phyloP scores from a whole-genome alignment of 1,140 invertebrate species.

The Galendromus occidentalis region DNA sequence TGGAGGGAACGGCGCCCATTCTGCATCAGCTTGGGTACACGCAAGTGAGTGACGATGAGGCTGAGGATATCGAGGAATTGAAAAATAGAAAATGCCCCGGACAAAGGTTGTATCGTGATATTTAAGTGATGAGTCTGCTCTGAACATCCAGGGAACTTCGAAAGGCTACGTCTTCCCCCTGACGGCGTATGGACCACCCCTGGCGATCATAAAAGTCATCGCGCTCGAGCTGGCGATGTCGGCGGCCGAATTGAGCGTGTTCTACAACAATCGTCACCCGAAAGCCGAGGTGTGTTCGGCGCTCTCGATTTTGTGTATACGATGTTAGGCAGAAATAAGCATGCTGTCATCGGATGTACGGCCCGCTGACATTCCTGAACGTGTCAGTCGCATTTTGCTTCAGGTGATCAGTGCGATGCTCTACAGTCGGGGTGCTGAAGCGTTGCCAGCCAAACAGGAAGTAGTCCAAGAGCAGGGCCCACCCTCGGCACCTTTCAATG shows the following conservation, averaged over 20 bases:
- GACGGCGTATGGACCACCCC: conserved; percentile 3
- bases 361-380: background rate
- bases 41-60: background rate
- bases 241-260: background rate
- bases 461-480: no score
- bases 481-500: no score
- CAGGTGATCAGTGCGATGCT: no score
- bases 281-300: background rate
- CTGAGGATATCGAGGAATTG: no score
- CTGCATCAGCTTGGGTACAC: background rate
- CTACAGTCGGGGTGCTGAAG: no score
- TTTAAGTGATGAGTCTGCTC: no score
- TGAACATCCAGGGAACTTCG: background rate
- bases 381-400: no score
- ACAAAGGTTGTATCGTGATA: no score
- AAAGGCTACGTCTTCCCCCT: conserved; percentile 6
- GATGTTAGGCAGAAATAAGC: background rate
- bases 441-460: no score
- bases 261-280: conserved; percentile 9
- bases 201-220: background rate
- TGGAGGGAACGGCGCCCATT: background rate
- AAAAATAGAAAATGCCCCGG: no score
- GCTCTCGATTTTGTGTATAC: background rate
- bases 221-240: conserved; percentile 1
- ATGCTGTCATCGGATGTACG: background rate